phyloP scores from a whole-genome alignment of 2,113 vertebrate genomes.

The Prunella himalayana region DNA sequence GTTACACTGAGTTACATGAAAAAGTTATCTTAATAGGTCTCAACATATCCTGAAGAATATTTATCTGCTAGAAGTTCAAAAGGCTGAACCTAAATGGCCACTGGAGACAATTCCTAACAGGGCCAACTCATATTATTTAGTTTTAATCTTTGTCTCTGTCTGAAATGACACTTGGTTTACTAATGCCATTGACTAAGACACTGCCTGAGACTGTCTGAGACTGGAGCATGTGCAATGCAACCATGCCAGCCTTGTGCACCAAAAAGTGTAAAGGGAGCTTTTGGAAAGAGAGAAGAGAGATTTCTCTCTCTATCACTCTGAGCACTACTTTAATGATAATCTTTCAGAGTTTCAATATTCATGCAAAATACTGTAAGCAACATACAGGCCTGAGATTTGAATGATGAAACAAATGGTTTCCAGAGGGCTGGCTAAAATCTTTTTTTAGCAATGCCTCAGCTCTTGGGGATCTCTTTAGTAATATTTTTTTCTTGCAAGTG shows the following conservation, averaged over 20 bases:
- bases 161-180: neutral
- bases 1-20: neutral
- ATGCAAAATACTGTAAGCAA: neutral
- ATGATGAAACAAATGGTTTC: neutral
- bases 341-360: neutral
- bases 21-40: neutral
- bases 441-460: neutral
- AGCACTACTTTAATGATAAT: neutral
- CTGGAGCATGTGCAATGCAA: rapidly evolving
- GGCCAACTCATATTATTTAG: neutral
- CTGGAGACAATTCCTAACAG: neutral
- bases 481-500: neutral
- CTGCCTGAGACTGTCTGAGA: rapidly evolving
- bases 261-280: neutral
- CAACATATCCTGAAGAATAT: neutral
- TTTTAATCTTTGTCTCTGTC: neutral
- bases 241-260: neutral
- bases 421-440: neutral
- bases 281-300: neutral
- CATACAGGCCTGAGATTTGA: neutral
- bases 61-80: neutral
- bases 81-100: neutral
- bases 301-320: neutral
- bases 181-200: neutral
- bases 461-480: neutral